These are phyloP conservation scores for Bolborhynchus lineola DNA, from an alignment of 2,113 vertebrate genomes.

Conservation along the genomic window DNA sequence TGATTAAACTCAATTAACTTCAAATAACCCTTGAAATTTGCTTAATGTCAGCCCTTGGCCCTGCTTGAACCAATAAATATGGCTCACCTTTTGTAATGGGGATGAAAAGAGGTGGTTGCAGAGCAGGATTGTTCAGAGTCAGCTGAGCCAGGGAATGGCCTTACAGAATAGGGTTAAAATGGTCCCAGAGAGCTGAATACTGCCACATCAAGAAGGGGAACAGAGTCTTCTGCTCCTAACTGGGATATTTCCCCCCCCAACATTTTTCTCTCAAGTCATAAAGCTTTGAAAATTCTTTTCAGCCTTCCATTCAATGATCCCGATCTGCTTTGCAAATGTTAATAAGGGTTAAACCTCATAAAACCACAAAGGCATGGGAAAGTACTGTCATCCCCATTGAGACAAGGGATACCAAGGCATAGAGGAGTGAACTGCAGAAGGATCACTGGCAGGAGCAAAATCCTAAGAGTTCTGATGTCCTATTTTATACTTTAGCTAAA, in stretches of 20 bases:
- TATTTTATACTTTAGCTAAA: neutral
- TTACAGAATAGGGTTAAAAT: neutral
- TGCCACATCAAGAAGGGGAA: neutral
- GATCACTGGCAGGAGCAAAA: neutral
- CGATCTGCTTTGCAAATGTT: constrained; percentile 31
- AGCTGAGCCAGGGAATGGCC: neutral
- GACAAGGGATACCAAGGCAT: neutral
- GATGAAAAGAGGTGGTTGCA: constrained; percentile 6
- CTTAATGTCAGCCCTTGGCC: constrained; percentile 75
- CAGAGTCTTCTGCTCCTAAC: neutral
- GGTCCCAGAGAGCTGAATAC: neutral
- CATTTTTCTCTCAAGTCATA: constrained; percentile 19
- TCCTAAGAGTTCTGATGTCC: neutral
- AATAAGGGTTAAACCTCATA: constrained; percentile 33
- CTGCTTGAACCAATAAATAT: constrained; percentile 61
- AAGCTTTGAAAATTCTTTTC: neutral
- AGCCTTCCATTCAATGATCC: neutral
- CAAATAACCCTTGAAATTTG: constrained; percentile 76
- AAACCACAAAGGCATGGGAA: neutral
- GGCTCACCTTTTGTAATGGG: constrained; percentile 61
- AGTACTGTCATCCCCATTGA: neutral
- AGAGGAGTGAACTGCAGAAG: neutral
- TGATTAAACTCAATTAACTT: constrained; percentile 81
- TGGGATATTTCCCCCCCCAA: neutral
- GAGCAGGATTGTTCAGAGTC: neutral